Percentiles rank a stretch among this genome's conserved stretches.
Conservation (phyloP, 1,140 invertebrate genomes). For the Trichonephila clavipes region DNA sequence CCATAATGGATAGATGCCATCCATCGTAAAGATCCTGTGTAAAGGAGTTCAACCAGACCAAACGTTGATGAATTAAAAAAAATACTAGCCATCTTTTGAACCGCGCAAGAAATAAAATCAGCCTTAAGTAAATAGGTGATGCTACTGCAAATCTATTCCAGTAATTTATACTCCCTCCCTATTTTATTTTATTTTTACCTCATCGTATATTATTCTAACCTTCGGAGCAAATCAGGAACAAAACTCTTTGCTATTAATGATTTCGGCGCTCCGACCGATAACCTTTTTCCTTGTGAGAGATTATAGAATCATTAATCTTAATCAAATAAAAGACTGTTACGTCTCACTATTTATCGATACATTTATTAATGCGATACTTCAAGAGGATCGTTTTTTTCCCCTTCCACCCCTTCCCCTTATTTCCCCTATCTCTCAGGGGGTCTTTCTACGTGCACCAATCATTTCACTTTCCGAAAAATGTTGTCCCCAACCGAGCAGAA, state of each 20-base stretch:
- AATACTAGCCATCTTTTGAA: too few relatives aligned
- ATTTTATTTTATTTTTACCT: too few relatives aligned
- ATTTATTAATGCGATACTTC: conserved; percentile 49
- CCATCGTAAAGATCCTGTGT: too few relatives aligned
- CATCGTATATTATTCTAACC: too few relatives aligned
- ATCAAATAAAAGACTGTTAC: conserved; percentile 35
- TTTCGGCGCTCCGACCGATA: neutral
- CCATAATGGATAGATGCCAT: too few relatives aligned
- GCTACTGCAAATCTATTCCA: neutral
- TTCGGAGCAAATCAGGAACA: neutral
- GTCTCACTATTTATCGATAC: conserved; percentile 61
- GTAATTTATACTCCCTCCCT: neutral
- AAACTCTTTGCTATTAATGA: neutral
- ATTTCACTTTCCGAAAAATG: conserved; percentile 76
- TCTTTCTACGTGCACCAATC: conserved; percentile 47
- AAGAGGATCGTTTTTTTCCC: conserved; percentile 8
- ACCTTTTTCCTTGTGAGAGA: conserved; percentile 3
- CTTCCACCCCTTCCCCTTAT: neutral
- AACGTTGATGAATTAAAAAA: too few relatives aligned
- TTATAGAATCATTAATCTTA: conserved; percentile 58
- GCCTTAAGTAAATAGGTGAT: too few relatives aligned
- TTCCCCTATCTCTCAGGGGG: neutral
- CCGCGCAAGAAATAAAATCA: too few relatives aligned
- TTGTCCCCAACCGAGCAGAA: conserved; percentile 53
- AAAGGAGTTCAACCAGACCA: too few relatives aligned